Evolutionary conservation across 2,113 vertebrate genomes (phyloP).

Genomic region (Dipodomys spectabilis): DNA sequence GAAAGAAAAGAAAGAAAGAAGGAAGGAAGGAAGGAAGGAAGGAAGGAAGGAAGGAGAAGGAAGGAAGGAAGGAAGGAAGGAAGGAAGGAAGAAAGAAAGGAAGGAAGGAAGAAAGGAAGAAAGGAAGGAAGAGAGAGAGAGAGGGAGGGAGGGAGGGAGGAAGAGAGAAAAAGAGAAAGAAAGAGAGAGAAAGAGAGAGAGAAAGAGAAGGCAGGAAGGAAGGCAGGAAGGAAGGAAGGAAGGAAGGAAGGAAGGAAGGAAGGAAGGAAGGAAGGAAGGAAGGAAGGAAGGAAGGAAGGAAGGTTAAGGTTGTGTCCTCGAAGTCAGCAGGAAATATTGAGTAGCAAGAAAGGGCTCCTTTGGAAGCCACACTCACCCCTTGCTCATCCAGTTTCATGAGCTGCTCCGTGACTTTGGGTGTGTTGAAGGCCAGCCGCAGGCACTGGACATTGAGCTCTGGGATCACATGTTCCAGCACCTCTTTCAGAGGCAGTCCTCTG

Average conservation of each 20-base stretch:
- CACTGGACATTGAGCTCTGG: constrained; percentile 95
- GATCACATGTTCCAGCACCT: constrained; percentile 94
- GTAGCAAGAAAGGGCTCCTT: not conserved
- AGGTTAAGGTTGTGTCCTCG: not conserved
- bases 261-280: not conserved
- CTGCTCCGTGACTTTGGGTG: constrained; percentile 97
- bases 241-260: not conserved
- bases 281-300: not conserved
- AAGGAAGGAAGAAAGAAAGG: too few relatives aligned
- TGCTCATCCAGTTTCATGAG: constrained; percentile 98
- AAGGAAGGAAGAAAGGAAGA: too few relatives aligned
- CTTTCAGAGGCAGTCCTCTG: constrained; percentile 94
- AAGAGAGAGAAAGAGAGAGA: too few relatives aligned
- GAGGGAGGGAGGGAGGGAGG: too few relatives aligned
- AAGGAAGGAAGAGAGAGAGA: too few relatives aligned
- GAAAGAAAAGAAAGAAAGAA: too few relatives aligned
- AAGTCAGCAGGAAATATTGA: not conserved
- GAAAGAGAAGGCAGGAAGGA: too few relatives aligned
- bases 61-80: too few relatives aligned
- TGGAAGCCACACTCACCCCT: constrained; percentile 89
- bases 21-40: too few relatives aligned
- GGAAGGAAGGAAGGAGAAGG: too few relatives aligned
- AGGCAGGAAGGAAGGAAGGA: too few relatives aligned
- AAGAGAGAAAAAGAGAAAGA: too few relatives aligned
- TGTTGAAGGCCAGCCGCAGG: constrained; percentile 95